phyloP scores from a whole-genome alignment of 2,113 vertebrate genomes.

The Polyodon spathula region DNA sequence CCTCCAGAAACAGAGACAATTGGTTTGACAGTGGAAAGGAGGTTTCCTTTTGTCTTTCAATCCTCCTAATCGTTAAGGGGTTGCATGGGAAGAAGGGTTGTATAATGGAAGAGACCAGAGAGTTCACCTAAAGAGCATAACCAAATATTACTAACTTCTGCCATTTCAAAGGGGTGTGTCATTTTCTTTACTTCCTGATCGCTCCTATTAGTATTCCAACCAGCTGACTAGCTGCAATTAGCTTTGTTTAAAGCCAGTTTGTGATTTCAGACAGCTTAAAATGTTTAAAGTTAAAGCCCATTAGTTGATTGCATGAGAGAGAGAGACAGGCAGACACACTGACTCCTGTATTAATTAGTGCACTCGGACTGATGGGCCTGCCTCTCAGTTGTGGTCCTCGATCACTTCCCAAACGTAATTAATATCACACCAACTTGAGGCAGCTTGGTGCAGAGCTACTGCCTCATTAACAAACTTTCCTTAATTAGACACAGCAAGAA shows the following conservation, averaged over 20 bases:
- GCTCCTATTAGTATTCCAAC: constrained; percentile 9
- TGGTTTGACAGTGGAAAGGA: too few relatives aligned
- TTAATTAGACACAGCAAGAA: constrained; percentile 44
- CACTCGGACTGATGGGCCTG: constrained; percentile 53
- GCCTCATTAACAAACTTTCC: constrained; percentile 43
- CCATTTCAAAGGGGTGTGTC: too few relatives aligned
- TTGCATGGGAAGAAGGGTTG: too few relatives aligned
- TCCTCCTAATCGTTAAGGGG: too few relatives aligned
- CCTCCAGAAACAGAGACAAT: too few relatives aligned
- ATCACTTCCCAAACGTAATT: constrained; percentile 51
- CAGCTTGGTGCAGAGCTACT: constrained; percentile 33
- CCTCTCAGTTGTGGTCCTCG: constrained; percentile 18
- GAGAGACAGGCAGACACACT: constrained; percentile 49
- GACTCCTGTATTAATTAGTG: constrained; percentile 62
- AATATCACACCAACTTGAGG: constrained; percentile 35
- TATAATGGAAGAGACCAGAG: background rate
- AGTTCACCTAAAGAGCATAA: background rate
- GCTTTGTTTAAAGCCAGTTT: too few relatives aligned
- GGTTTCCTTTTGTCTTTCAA: too few relatives aligned
- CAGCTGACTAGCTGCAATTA: constrained; percentile 11
- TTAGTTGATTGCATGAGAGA: constrained; percentile 51
- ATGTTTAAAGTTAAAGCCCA: constrained; percentile 18
- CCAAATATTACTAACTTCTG: too few relatives aligned
- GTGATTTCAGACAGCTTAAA: too few relatives aligned
- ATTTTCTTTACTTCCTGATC: constrained; percentile 14